phyloP scores from a whole-genome alignment of 2,797 vertebrate genomes.

The Sebastes melanostomus region DNA sequence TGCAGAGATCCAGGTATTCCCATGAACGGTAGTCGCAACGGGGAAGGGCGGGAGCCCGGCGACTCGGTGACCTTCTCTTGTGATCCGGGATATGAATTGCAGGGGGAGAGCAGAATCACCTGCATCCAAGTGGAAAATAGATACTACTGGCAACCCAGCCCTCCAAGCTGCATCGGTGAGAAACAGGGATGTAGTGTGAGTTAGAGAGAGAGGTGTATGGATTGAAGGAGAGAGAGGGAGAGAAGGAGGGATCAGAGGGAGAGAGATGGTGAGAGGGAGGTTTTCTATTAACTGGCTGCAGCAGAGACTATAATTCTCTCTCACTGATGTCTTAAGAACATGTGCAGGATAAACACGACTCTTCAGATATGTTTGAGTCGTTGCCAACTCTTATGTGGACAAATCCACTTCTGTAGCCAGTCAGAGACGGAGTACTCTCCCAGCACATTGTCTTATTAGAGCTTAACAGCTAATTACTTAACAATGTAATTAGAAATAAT shows the following conservation, averaged over 20 bases:
- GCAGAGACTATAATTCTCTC: slow-evolving; percentile 31
- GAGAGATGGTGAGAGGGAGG: slow-evolving; percentile 23
- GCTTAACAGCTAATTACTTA: slow-evolving; percentile 67
- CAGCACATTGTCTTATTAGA: slow-evolving; percentile 48
- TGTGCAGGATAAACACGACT: slow-evolving; percentile 50
- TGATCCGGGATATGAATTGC: slow-evolving; percentile 96
- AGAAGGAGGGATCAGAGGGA: slow-evolving; percentile 28
- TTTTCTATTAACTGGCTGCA: slow-evolving; percentile 47
- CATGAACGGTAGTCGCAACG: slow-evolving; percentile 97
- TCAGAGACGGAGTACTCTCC: slow-evolving; percentile 40
- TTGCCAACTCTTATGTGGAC: slow-evolving; percentile 55
- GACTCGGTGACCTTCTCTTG: slow-evolving; percentile 95
- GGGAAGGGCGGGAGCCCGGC: slow-evolving; percentile 94
- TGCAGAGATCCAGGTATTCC: slow-evolving; percentile 96
- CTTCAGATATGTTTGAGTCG: slow-evolving; percentile 39
- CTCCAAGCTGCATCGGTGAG: slow-evolving; percentile 97
- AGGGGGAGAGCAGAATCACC: slow-evolving; percentile 95
- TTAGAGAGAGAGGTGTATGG: slow-evolving; percentile 19
- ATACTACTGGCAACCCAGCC: slow-evolving; percentile 99
- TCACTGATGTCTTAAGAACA: slow-evolving; percentile 40
- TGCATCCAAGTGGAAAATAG: slow-evolving; percentile 99
- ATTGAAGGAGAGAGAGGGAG: slow-evolving; percentile 17
- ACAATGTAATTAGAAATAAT: slow-evolving; percentile 68
- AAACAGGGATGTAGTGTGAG: slow-evolving; percentile 26
- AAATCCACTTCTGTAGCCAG: slow-evolving; percentile 44